phyloP scores from a whole-genome alignment of 2,113 vertebrate genomes.

The Mus spicilegus region DNA sequence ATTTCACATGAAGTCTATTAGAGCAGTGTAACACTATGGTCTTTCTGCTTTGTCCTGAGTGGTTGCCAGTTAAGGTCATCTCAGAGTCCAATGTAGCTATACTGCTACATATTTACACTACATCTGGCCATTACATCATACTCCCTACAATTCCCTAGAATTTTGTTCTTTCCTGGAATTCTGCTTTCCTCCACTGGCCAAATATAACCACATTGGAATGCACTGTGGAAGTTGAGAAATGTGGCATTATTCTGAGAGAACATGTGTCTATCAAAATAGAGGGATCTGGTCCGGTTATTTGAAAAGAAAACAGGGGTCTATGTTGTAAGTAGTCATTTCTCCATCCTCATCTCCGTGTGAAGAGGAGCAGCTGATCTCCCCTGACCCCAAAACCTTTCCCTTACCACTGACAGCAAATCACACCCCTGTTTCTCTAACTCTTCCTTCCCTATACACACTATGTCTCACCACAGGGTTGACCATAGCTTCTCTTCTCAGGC shows the following conservation, averaged over 20 bases:
- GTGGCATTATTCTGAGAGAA: not conserved
- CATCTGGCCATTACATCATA: not conserved
- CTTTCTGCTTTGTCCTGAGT: not conserved
- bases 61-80: not conserved
- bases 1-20: not conserved
- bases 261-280: not conserved
- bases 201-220: not conserved
- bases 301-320: too few species aligned
- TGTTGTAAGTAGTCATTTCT: too few species aligned
- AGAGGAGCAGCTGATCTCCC: not conserved
- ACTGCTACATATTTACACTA: not conserved
- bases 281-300: too few species aligned
- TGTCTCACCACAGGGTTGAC: not conserved
- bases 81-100: not conserved
- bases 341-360: too few species aligned
- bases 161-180: not conserved
- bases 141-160: not conserved
- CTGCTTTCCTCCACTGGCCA: not conserved
- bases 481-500: not conserved
- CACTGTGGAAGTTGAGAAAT: not conserved
- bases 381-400: not conserved
- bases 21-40: not conserved
- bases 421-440: not conserved
- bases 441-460: not conserved
- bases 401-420: not conserved